These are phyloP conservation scores for Corvus moneduloides DNA, from an alignment of 2,113 vertebrate genomes.

Conservation along the genomic window DNA sequence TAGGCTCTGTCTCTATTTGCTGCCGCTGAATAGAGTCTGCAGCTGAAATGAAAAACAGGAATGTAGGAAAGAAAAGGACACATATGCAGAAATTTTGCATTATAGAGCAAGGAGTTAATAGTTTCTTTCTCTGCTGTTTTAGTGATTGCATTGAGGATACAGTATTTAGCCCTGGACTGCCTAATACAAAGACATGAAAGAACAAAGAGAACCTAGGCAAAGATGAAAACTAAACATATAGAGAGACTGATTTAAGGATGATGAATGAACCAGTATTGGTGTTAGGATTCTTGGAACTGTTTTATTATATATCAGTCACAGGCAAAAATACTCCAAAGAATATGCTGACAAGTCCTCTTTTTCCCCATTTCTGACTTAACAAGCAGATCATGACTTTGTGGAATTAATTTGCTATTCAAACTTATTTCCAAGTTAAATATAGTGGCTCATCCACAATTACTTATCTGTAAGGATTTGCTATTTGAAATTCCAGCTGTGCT, in stretches of 20 bases:
- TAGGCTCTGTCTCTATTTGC: not conserved
- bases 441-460: conserved; percentile 22
- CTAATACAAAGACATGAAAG: not conserved
- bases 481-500: conserved; percentile 56
- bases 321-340: conserved; percentile 14
- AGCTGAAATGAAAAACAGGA: not conserved
- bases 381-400: conserved; percentile 38
- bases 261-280: not conserved
- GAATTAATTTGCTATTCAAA: conserved; percentile 53
- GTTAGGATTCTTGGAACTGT: not conserved
- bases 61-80: not conserved
- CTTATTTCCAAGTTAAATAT: conserved; percentile 48
- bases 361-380: conserved; percentile 3
- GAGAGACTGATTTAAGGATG: not conserved
- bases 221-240: not conserved
- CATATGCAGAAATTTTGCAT: not conserved
- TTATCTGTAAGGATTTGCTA: conserved; percentile 18
- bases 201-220: not conserved
- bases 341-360: conserved; percentile 18
- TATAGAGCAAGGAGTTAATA: not conserved
- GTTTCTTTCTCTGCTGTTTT: not conserved
- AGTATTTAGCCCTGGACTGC: not conserved
- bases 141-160: not conserved
- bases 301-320: not conserved
- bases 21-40: not conserved